Conservation (phyloP, 2,888 invertebrate genomes). For the Cosmorhoe ocellata region DNA sequence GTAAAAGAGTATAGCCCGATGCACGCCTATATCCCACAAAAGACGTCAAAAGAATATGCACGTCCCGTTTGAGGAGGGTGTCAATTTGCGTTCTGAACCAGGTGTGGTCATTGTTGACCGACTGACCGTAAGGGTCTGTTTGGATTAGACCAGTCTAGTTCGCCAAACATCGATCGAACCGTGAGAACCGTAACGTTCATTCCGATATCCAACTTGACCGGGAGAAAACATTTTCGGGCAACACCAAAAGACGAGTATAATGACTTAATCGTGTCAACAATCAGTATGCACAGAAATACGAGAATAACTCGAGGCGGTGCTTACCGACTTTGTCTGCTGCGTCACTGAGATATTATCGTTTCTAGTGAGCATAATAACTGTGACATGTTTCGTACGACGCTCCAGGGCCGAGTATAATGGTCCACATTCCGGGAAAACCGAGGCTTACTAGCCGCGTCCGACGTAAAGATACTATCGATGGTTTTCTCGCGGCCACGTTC, state of each 20-base stretch:
- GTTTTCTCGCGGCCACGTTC: constrained; percentile 57
- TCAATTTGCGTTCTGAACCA: constrained; percentile 66
- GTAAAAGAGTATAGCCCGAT: constrained; percentile 58
- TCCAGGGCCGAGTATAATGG: constrained; percentile 73
- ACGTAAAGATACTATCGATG: constrained; percentile 73
- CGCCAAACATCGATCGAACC: constrained; percentile 56
- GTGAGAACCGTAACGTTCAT: constrained; percentile 70
- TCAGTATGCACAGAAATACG: constrained; percentile 55
- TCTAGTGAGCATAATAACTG: constrained; percentile 79
- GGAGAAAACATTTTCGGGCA: constrained; percentile 22
- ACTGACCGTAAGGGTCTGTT: constrained; percentile 76
- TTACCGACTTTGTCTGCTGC: constrained; percentile 62
- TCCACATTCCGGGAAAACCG: constrained; percentile 74
- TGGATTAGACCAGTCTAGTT: constrained; percentile 65
- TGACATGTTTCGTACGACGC: constrained; percentile 76
- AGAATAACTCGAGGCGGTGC: constrained; percentile 57
- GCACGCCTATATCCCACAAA: constrained; percentile 69
- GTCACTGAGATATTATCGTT: constrained; percentile 77
- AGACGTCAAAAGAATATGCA: constrained; percentile 63
- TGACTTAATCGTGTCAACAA: constrained; percentile 64
- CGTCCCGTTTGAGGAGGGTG: constrained; percentile 66
- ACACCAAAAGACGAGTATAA: constrained; percentile 40
- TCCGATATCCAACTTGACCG: constrained; percentile 25
- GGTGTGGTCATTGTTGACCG: constrained; percentile 72
- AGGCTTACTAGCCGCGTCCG: constrained; percentile 59